Percentiles rank a stretch among this genome's conserved stretches.
phyloP scores from a whole-genome alignment of 2,113 vertebrate genomes.

The Mormoops blainvillei region DNA sequence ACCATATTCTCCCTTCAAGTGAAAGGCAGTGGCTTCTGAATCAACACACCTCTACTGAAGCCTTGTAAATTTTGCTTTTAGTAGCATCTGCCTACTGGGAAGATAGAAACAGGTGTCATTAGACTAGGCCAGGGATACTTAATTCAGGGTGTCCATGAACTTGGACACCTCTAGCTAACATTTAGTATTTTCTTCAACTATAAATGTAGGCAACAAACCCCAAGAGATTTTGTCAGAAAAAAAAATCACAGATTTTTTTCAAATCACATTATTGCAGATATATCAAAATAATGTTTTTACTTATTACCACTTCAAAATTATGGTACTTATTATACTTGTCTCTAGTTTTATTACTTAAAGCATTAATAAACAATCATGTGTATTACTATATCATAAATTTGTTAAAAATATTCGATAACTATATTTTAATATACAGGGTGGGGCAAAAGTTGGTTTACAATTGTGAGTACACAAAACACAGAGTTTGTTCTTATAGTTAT shows the following conservation, averaged over 20 bases:
- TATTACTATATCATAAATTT: neutral
- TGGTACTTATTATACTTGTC: neutral
- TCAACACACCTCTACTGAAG: neutral
- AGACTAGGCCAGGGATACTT: neutral
- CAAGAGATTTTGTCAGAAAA: neutral
- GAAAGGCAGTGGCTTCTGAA: neutral
- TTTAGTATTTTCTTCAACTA: neutral
- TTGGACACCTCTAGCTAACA: neutral
- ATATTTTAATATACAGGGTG: neutral
- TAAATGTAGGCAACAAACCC: neutral
- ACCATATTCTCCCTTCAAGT: neutral
- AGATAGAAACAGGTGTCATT: neutral
- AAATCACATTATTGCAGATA: neutral
- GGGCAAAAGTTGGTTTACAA: neutral
- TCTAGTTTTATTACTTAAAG: conserved; percentile 8
- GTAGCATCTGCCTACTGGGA: neutral
- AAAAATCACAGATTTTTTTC: neutral
- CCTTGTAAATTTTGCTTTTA: neutral
- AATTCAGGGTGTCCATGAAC: neutral
- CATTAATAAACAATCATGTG: neutral
- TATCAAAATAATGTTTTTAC: neutral
- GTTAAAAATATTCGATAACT: neutral
- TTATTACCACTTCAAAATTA: neutral
- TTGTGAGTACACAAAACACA: too few relatives aligned
- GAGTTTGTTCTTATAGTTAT: too few relatives aligned